phyloP scores from a whole-genome alignment of 2,113 vertebrate species.

The Gracilinanus agilis region DNA sequence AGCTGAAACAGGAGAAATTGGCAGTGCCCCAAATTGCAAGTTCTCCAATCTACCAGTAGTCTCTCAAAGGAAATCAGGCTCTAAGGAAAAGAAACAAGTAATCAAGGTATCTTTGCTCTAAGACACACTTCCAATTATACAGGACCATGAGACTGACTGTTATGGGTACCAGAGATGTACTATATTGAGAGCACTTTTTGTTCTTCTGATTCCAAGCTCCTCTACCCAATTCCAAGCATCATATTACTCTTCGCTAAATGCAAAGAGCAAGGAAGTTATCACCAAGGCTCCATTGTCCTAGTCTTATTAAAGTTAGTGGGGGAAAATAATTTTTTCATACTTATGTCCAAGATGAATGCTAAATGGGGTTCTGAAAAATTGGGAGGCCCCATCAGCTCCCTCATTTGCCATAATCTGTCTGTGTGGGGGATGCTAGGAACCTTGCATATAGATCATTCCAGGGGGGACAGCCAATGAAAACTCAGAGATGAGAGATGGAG shows the following conservation, averaged over 20 bases:
- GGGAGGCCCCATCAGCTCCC: background rate
- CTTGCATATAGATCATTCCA: background rate
- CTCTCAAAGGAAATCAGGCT: background rate
- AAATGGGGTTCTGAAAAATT: background rate
- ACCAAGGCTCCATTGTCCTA: background rate
- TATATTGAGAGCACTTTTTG: background rate
- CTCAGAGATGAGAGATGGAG: background rate
- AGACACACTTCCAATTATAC: background rate
- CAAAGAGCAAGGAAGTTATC: background rate
- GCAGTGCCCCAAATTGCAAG: too few relatives aligned
- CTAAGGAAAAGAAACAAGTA: background rate
- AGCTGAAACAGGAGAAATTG: background rate
- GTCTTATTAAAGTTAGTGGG: background rate
- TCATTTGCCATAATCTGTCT: background rate
- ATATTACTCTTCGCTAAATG: background rate
- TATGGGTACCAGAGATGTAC: background rate
- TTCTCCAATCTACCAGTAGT: fast-evolving
- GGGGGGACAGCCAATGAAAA: background rate
- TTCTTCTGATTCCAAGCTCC: background rate
- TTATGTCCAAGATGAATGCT: background rate
- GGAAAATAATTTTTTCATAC: background rate
- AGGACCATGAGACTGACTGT: background rate
- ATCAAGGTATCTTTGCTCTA: background rate
- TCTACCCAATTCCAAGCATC: background rate
- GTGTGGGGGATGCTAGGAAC: background rate